A percentile compares a stretch with the other conserved stretches of the same genome.
Conservation (phyloP, 2,888 invertebrate species). For the Trichogramma evanescens region DNA sequence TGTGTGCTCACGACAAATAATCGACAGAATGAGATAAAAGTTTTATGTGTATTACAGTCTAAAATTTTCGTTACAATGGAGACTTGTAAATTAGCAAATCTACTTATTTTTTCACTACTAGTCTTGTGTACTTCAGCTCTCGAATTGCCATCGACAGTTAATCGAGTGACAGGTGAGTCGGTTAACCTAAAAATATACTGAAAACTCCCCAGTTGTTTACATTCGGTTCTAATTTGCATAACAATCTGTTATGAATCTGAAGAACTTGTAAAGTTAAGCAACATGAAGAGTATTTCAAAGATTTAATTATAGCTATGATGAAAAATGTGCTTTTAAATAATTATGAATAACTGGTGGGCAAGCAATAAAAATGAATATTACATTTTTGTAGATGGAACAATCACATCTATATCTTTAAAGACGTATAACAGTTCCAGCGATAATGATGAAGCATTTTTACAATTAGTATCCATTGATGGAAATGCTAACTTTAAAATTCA, state of each 20-base stretch:
- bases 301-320: no score
- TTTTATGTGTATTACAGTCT: no score
- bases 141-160: background rate
- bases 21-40: no score
- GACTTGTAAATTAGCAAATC: no score
- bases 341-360: no score
- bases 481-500: slow-evolving; percentile 40
- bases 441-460: slow-evolving; percentile 33
- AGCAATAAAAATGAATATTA: background rate
- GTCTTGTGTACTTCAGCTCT: background rate
- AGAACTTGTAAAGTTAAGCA: background rate
- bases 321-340: no score
- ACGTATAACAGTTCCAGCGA: slow-evolving; percentile 26
- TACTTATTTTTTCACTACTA: no score
- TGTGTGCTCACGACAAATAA: no score
- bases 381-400: slow-evolving; percentile 20
- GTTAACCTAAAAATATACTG: slow-evolving; percentile 29
- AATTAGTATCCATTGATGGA: slow-evolving; percentile 26
- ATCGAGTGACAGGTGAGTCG: slow-evolving; percentile 25
- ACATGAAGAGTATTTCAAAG: no score
- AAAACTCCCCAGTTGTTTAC: no score
- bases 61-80: no score
- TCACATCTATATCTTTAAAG: slow-evolving; percentile 31
- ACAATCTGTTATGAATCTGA: background rate
- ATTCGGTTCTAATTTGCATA: no score